phyloP scores from a whole-genome alignment of 2,113 vertebrate genomes.

The Cavia porcellus region DNA sequence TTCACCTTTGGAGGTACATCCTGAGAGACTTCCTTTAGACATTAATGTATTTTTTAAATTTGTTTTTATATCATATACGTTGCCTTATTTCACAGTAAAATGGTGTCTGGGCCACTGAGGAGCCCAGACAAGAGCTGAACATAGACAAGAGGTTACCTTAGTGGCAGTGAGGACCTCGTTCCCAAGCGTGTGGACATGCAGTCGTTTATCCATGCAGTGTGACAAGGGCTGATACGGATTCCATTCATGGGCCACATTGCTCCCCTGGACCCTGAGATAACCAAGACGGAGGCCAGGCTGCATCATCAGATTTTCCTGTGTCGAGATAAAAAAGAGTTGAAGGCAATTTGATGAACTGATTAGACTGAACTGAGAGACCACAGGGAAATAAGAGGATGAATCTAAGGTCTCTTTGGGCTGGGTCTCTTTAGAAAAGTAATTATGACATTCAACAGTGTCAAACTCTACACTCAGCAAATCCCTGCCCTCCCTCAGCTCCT shows the following conservation, averaged over 20 bases:
- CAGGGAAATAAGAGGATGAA: conserved; percentile 51
- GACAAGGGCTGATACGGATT: background rate
- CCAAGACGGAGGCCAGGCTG: background rate
- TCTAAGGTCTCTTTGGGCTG: background rate
- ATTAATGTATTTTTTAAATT: background rate
- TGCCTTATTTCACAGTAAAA: background rate
- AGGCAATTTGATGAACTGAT: conserved; percentile 43
- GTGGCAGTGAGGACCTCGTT: background rate
- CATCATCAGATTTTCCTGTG: background rate
- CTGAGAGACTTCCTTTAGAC: background rate
- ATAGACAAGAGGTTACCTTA: background rate
- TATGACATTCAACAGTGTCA: background rate
- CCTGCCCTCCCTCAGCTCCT: background rate
- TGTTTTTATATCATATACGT: background rate
- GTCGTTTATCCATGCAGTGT: background rate
- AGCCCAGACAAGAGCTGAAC: background rate
- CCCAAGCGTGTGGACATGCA: background rate
- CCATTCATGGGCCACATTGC: background rate
- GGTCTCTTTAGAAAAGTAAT: background rate
- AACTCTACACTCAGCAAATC: background rate
- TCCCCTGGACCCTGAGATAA: background rate
- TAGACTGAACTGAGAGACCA: background rate
- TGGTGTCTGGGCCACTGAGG: background rate
- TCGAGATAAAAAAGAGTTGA: background rate
- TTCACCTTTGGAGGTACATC: background rate